Evolutionary conservation across 2,113 vertebrate genomes (phyloP), one percentile per base, ranked within the genome.

Genomic region (Opisthocomus hoazin): DNA sequence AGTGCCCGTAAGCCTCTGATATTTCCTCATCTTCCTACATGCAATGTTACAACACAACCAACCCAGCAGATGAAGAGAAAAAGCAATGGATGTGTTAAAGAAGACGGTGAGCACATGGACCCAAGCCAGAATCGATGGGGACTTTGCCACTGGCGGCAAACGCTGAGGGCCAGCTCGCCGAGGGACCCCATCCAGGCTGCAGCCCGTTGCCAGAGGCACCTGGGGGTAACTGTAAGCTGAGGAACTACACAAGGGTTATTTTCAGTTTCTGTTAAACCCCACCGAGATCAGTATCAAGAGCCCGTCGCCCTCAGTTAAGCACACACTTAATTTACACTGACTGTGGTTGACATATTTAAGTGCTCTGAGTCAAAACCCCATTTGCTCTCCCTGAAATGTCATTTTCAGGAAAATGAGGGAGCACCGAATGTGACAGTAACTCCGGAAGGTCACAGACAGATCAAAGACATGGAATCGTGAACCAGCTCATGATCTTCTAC

Each of bases 251-350:
- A 6, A 22, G 57, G 20, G 43, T 41, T 32, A 6, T 27, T 11
- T n/a, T 6, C 10, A 11, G 60, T 22, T 43, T n/a, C 51, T 45
- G 27, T 11, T 7, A 17, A 19, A 12, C 12, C 68, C 56, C 50
- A 0, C 24, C 16, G 57, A 75, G 48, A 8, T 36, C 1, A 1
- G 10, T 15, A 3, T 3, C 57, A 19, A 24, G 1, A 54, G 16
- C 46, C 61, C 1, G 2, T 10, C 5, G 6, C 68, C 64, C 58
- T 22, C 22, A 20, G 51, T 7, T 34, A 21, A 45, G 45, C 70
- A 11, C 22, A 1, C 23, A 6, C 23, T 7, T 20, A 6, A 43
- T 17, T 66, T 7, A 34, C 45, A 15, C 68, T 16, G 36, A 45
- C 29, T 2, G 5, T 6, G 41, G 30, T 0, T 45, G 83, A 18